Conservation (phyloP, 92 coral and sea anemone species). For the Parazoanthus atlanticus region DNA sequence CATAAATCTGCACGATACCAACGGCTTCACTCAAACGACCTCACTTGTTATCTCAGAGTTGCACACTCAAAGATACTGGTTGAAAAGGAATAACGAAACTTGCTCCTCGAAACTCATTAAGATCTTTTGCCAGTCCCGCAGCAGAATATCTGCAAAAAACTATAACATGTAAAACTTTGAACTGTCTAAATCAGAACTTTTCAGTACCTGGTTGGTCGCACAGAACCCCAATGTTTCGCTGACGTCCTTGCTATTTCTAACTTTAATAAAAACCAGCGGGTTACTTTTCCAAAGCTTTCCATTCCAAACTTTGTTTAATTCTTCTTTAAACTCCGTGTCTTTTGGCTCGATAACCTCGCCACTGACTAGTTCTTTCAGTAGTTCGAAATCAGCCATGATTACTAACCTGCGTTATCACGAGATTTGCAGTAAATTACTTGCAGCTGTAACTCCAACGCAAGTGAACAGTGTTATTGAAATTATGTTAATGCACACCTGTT, state of each 20-base stretch:
- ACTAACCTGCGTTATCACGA: not conserved
- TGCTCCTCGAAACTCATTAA: not conserved
- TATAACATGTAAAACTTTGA: not conserved
- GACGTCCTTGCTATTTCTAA: constrained; percentile 7
- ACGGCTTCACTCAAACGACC: not conserved
- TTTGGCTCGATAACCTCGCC: constrained; percentile 5
- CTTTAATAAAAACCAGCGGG: constrained; percentile 24
- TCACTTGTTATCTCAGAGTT: not conserved
- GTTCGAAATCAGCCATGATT: constrained; percentile 6
- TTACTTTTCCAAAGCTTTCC: constrained; percentile 36
- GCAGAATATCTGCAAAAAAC: not conserved
- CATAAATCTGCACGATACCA: not conserved
- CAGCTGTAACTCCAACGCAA: not conserved
- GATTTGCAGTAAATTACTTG: not conserved
- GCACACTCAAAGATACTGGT: not conserved
- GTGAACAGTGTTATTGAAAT: not conserved
- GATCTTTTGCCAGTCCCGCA: not conserved
- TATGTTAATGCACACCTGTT: constrained; percentile 13
- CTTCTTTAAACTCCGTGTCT: constrained; percentile 19
- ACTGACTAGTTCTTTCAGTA: not conserved
- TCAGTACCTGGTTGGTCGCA: constrained; percentile 32
- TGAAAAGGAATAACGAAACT: too few species aligned
- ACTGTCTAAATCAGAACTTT: not conserved
- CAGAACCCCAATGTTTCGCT: constrained; percentile 25
- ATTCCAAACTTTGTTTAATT: constrained; percentile 32